Evolutionary conservation across 2,888 invertebrate species (phyloP).

Genomic region (Penaeus monodon): DNA sequence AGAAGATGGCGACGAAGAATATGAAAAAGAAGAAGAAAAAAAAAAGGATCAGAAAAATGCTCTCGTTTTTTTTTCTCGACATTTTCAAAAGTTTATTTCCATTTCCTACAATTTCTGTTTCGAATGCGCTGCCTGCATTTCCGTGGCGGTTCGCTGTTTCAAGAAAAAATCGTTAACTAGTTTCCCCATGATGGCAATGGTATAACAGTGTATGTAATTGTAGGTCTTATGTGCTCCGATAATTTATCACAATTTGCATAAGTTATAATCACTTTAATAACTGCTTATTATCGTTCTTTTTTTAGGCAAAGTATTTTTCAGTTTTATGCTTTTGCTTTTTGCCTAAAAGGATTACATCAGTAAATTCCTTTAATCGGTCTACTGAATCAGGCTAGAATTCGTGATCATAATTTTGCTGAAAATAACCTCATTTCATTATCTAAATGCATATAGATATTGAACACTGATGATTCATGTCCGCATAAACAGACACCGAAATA

Average conservation of each 20-base stretch:
- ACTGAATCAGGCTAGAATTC: slow-evolving; percentile 28
- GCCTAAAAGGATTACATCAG: slow-evolving; percentile 33
- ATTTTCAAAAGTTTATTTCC: neutral
- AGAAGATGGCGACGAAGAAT: no score
- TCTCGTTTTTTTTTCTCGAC: no score
- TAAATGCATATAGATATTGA: slow-evolving; percentile 18
- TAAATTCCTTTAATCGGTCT: slow-evolving; percentile 35
- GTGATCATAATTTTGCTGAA: slow-evolving; percentile 29
- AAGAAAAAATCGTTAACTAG: slow-evolving; percentile 4
- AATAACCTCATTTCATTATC: slow-evolving; percentile 38
- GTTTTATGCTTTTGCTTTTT: slow-evolving; percentile 20
- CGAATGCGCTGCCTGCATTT: neutral
- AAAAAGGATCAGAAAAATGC: no score
- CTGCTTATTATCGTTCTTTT: slow-evolving; percentile 13
- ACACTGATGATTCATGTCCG: no score
- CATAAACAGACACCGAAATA: no score
- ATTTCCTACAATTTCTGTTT: neutral
- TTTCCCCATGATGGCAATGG: neutral
- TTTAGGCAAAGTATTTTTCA: slow-evolving; percentile 3
- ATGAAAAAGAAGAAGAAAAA: no score
- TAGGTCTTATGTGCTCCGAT: neutral
- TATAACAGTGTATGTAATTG: slow-evolving; percentile 11
- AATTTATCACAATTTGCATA: slow-evolving; percentile 15
- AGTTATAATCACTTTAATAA: slow-evolving; percentile 18
- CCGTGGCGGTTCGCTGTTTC: neutral